Percentiles rank a stretch among this genome's conserved stretches.
phyloP scores from a whole-genome alignment of 2,113 vertebrate species.

The Dicaeum eximium region DNA sequence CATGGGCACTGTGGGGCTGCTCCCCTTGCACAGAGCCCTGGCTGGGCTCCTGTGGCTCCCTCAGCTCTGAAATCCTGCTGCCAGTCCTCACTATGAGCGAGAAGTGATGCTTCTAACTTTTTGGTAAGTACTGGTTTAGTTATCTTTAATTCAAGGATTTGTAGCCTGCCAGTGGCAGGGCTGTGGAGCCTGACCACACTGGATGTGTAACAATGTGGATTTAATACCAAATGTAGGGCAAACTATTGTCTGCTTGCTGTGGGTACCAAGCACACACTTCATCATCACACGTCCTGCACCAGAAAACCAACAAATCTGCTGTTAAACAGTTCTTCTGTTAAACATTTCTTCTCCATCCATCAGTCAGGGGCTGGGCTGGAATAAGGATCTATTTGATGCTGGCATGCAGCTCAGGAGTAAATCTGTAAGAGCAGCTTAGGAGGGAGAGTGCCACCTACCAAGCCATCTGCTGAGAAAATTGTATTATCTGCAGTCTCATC shows the following conservation, averaged over 20 bases:
- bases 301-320: not conserved
- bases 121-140: not conserved
- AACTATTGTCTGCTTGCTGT: not conserved
- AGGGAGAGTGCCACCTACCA: constrained; percentile 56
- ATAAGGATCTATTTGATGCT: not conserved
- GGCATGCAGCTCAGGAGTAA: not conserved
- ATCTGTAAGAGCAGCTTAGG: not conserved
- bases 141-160: not conserved
- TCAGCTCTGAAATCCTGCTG: not conserved
- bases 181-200: not conserved
- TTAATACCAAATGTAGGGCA: not conserved
- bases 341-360: not conserved
- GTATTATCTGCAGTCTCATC: constrained; percentile 15
- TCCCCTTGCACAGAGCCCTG: not conserved
- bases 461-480: constrained; percentile 48
- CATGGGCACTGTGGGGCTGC: not conserved
- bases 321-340: not conserved
- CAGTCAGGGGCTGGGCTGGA: not conserved
- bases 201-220: not conserved
- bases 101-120: not conserved
- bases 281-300: not conserved
- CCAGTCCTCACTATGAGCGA: not conserved
- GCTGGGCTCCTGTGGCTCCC: not conserved
- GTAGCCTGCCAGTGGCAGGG: not conserved
- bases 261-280: not conserved